Conservation (phyloP, 2,888 invertebrate species). For the Ectemnius lituratus region DNA sequence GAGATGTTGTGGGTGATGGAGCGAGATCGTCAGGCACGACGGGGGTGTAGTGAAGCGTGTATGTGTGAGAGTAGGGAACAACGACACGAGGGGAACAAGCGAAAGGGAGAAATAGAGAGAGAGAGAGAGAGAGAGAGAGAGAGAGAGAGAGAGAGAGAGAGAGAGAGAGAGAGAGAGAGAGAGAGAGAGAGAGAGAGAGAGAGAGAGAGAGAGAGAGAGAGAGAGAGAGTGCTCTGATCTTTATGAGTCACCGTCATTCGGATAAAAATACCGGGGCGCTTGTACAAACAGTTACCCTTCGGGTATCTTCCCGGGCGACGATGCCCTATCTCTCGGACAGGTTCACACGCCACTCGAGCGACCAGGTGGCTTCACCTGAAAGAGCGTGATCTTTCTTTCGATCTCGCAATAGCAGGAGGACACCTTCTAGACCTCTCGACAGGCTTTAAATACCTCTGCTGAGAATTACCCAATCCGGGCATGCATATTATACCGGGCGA, state of each 20-base stretch:
- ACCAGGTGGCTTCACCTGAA: constrained; percentile 64
- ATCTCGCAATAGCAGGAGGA: constrained; percentile 27
- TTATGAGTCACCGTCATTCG: constrained; percentile 71
- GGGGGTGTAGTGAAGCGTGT: neutral
- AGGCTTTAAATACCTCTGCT: constrained; percentile 12
- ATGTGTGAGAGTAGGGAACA: constrained; percentile 2
- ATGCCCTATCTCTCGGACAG: constrained; percentile 53
- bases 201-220: constrained; percentile 8
- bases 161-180: neutral
- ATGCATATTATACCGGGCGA: constrained; percentile 21
- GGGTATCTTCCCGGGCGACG: constrained; percentile 62
- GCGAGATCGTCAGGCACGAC: constrained; percentile 9
- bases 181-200: neutral
- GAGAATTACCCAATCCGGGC: constrained; percentile 34
- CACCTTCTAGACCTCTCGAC: constrained; percentile 15
- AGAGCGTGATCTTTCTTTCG: constrained; percentile 30
- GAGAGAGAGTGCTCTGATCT: constrained; percentile 62
- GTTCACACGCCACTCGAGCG: constrained; percentile 65
- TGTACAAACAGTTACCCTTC: constrained; percentile 72
- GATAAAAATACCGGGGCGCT: constrained; percentile 72
- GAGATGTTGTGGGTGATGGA: constrained; percentile 20
- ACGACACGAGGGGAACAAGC: neutral
- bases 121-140: constrained; percentile 25
- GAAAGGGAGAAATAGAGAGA: neutral
- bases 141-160: constrained; percentile 36